phyloP scores from a whole-genome alignment of 2,888 invertebrate genomes.

The Netelia melanura region DNA sequence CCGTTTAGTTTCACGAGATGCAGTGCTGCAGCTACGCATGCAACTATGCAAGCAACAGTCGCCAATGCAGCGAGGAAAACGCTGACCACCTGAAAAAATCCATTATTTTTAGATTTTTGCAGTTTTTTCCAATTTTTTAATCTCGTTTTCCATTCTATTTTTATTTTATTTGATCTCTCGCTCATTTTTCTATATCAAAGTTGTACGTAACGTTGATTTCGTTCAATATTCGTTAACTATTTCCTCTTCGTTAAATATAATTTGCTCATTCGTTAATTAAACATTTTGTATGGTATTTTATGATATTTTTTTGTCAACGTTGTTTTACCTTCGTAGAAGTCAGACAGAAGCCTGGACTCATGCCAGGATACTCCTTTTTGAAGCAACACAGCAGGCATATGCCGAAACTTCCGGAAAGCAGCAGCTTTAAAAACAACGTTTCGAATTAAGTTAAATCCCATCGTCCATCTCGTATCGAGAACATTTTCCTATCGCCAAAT shows the following conservation, averaged over 20 bases:
- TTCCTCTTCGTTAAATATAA: not conserved
- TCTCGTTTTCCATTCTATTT: not conserved
- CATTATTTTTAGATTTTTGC: too few relatives aligned
- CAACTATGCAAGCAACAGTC: constrained; percentile 75
- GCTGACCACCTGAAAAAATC: constrained; percentile 75
- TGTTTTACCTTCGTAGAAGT: constrained; percentile 76
- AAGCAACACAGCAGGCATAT: constrained; percentile 81
- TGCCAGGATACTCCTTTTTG: constrained; percentile 79
- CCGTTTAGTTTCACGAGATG: constrained; percentile 78
- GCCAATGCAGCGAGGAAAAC: constrained; percentile 75
- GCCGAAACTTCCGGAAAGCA: constrained; percentile 81
- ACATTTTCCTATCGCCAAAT: too few relatives aligned
- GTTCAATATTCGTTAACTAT: not conserved
- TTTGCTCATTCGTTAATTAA: not conserved
- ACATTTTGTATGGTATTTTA: not conserved
- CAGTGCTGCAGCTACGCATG: constrained; percentile 77
- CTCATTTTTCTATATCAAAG: too few relatives aligned
- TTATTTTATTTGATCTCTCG: not conserved
- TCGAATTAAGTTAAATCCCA: not conserved
- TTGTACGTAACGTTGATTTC: not conserved
- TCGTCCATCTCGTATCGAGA: not conserved
- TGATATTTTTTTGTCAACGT: not conserved
- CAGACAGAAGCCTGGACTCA: constrained; percentile 79
- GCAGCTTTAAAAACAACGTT: constrained; percentile 71
- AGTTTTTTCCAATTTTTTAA: not conserved